A percentile compares a stretch with the other conserved stretches of the same genome.
phyloP scores from a whole-genome alignment of 2,797 vertebrate genomes.

The Menidia menidia region DNA sequence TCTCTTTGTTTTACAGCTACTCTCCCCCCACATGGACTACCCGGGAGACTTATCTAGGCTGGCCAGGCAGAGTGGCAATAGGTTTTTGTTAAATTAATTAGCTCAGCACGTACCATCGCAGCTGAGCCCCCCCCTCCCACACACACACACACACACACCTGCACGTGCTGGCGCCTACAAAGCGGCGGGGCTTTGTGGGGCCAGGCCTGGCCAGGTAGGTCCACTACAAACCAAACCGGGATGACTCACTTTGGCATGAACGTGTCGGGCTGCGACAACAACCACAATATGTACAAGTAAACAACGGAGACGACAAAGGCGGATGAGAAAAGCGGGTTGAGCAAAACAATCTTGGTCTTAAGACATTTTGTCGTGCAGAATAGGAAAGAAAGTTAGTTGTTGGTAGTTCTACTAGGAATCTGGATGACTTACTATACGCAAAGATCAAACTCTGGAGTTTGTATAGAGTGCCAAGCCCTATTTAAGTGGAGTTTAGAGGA shows the following conservation, averaged over 20 bases:
- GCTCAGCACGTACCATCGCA: conserved; percentile 44
- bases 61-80: conserved; percentile 77
- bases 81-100: conserved; percentile 82
- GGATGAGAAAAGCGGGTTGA: too few species aligned
- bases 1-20: conserved; percentile 57
- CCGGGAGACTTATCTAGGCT: conserved; percentile 77
- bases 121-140: conserved; percentile 13
- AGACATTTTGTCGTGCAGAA: too few species aligned
- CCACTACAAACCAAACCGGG: conserved; percentile 26
- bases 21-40: conserved; percentile 30
- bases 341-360: too few species aligned
- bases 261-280: neutral
- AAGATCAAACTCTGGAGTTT: too few species aligned
- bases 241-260: conserved; percentile 30
- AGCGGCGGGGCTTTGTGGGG: conserved; percentile 19
- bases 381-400: too few species aligned
- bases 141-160: conserved; percentile 15
- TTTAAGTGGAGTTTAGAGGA: too few species aligned
- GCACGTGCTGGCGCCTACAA: conserved; percentile 13
- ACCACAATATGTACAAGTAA: neutral
- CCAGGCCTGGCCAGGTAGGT: conserved; percentile 46
- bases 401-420: too few species aligned
- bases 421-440: too few species aligned
- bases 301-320: too few species aligned
- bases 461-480: too few species aligned